Conservation (phyloP, 2,888 invertebrate genomes). For the Allophyes oxyacanthae region DNA sequence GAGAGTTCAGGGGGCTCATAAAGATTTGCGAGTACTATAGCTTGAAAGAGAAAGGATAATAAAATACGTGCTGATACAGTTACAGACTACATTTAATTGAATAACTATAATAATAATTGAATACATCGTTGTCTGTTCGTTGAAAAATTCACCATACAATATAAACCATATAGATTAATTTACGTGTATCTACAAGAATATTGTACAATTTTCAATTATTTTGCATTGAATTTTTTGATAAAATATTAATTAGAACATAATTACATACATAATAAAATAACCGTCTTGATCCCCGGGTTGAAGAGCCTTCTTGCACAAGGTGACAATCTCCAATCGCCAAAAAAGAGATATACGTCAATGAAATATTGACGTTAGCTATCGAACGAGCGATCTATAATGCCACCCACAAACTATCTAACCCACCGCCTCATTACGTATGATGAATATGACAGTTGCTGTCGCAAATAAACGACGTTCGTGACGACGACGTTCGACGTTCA, state of each 20-base stretch:
- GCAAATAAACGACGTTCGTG: no score
- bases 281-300: neutral
- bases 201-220: conserved; percentile 53
- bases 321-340: no score
- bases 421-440: no score
- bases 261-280: conserved; percentile 24
- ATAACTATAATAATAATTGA: conserved; percentile 55
- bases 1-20: no score
- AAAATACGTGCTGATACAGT: conserved; percentile 27
- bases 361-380: no score
- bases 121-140: conserved; percentile 63
- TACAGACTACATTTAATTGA: conserved; percentile 57
- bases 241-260: conserved; percentile 19
- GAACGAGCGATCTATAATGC: no score
- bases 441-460: no score
- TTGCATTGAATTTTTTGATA: conserved; percentile 41
- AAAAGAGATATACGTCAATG: no score
- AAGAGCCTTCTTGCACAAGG: neutral
- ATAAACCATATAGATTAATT: conserved; percentile 33
- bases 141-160: conserved; percentile 50
- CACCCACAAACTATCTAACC: no score
- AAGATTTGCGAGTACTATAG: no score
- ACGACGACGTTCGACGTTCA: no score
- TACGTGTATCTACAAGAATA: conserved; percentile 55
- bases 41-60: neutral